Evolutionary conservation across 2,888 invertebrate species (phyloP).

Genomic region (Mystacides longicornis): DNA sequence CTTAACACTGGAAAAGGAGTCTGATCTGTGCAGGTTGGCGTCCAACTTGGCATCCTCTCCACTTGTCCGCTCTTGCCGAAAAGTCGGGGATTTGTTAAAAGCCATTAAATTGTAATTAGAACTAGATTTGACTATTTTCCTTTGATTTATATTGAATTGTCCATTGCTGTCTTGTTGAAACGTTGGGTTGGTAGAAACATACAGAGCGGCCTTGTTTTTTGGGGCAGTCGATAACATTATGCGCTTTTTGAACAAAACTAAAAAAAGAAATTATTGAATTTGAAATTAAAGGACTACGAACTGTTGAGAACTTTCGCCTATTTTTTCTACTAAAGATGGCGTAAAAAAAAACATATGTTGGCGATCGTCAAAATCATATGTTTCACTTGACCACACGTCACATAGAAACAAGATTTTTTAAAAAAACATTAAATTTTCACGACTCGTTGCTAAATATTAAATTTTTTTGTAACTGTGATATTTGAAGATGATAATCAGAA

Average conservation of each 20-base stretch:
- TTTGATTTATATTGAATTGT: slow-evolving; percentile 23
- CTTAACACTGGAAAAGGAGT: slow-evolving; percentile 51
- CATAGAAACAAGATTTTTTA: not conserved
- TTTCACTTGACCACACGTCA: not conserved
- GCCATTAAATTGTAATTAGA: slow-evolving; percentile 7
- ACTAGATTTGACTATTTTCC: slow-evolving; percentile 18
- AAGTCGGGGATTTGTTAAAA: slow-evolving; percentile 2
- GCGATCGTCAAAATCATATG: no score
- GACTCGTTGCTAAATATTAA: not conserved
- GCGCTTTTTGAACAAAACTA: not conserved
- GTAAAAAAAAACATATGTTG: no score
- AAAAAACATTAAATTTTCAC: not conserved
- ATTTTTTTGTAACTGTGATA: not conserved
- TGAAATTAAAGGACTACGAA: no score
- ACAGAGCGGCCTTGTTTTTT: not conserved
- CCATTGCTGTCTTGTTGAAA: not conserved
- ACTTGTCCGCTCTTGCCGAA: not conserved
- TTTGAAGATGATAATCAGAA: not conserved
- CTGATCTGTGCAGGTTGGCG: slow-evolving; percentile 30
- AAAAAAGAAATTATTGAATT: not conserved
- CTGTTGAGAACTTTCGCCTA: no score
- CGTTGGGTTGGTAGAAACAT: not conserved
- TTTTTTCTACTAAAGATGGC: no score
- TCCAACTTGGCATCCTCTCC: not conserved
- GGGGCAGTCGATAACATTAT: not conserved